Percentiles rank a stretch among this genome's conserved stretches.
These are phyloP conservation scores for Nomada hirtipes DNA, from an alignment of 2,888 invertebrate species.

Conservation along the genomic window DNA sequence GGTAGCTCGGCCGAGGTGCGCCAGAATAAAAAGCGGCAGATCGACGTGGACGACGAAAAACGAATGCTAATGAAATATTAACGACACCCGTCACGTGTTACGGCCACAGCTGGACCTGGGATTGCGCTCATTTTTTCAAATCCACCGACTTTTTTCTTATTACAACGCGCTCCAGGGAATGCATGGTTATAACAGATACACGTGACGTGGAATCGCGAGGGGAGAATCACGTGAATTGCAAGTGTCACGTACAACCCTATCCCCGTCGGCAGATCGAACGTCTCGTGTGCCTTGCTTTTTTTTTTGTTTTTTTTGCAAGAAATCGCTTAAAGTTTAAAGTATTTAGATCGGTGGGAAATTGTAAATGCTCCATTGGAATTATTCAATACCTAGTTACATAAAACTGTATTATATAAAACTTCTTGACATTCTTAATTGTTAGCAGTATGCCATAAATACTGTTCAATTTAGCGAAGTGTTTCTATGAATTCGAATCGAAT, in stretches of 20 bases:
- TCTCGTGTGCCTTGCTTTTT: too few relatives aligned
- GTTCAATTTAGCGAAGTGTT: too few relatives aligned
- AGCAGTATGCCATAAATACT: too few relatives aligned
- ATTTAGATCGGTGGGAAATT: too few relatives aligned
- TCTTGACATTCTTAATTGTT: too few relatives aligned
- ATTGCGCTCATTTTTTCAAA: conserved; percentile 48
- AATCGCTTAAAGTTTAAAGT: too few relatives aligned
- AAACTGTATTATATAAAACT: too few relatives aligned
- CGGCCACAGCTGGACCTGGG: conserved; percentile 53
- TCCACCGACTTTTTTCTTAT: conserved; percentile 20
- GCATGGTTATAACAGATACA: conserved; percentile 42
- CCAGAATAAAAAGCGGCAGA: conserved; percentile 69
- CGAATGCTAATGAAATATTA: conserved; percentile 81
- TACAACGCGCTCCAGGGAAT: conserved; percentile 29
- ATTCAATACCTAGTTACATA: too few relatives aligned
- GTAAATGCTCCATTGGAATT: too few relatives aligned
- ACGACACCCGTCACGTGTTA: conserved; percentile 77
- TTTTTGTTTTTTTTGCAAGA: too few relatives aligned
- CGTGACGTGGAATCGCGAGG: conserved; percentile 49
- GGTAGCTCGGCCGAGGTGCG: conserved; percentile 26
- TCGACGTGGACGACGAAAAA: conserved; percentile 71
- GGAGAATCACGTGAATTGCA: conserved; percentile 19
- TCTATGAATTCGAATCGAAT: too few relatives aligned
- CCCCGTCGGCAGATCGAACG: neutral
- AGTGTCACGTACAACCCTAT: neutral